Evolutionary conservation across 1,140 invertebrate species (phyloP).

Genomic region (Drosophila insularis): DNA sequence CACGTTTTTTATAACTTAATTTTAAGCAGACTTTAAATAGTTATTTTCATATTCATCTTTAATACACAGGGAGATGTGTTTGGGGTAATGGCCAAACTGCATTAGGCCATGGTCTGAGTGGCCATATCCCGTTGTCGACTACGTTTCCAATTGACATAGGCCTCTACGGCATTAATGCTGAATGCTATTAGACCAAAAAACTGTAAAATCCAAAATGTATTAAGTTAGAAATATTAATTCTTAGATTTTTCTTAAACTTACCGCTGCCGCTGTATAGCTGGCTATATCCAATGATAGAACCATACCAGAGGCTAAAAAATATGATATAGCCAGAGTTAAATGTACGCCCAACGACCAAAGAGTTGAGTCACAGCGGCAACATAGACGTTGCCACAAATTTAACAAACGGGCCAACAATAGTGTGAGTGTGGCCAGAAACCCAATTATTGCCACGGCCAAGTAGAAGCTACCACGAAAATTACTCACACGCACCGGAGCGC

Average conservation of each 20-base stretch:
- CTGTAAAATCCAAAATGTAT: conserved; percentile 19
- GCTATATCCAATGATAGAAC: conserved; percentile 62
- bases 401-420: conserved; percentile 45
- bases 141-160: conserved; percentile 49
- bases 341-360: conserved; percentile 53
- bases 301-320: conserved; percentile 65
- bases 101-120: conserved; percentile 53
- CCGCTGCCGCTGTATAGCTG: conserved; percentile 62
- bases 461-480: conserved; percentile 70
- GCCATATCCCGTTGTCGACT: conserved; percentile 60
- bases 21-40: conserved; percentile 5
- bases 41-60: not conserved
- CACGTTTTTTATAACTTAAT: not conserved
- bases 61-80: not conserved
- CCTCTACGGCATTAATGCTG: conserved; percentile 60
- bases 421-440: conserved; percentile 40
- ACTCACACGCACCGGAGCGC: conserved; percentile 62
- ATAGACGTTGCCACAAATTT: conserved; percentile 48
- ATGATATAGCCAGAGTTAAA: conserved; percentile 43
- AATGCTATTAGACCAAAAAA: conserved; percentile 63
- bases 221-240: too few species aligned
- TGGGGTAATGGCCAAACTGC: not conserved
- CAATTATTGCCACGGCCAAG: conserved; percentile 45
- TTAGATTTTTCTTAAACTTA: conserved; percentile 26
- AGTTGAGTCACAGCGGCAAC: conserved; percentile 33